phyloP scores from a whole-genome alignment of 2,888 invertebrate species.

The Peribatodes rhomboidaria region DNA sequence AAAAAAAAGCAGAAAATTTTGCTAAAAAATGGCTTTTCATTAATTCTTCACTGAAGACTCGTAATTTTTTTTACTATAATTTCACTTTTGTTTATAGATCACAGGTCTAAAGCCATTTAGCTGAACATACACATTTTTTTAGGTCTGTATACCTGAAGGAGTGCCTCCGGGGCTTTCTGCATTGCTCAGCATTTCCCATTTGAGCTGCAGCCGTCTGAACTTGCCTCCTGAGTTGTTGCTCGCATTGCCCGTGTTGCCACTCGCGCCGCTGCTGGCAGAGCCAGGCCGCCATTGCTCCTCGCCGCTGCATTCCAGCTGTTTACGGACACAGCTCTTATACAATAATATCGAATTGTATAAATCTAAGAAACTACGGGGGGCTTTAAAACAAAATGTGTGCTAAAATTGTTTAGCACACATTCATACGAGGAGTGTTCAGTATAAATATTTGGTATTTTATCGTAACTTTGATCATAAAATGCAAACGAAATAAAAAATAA shows the following conservation, averaged over 20 bases:
- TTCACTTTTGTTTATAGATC: too few relatives aligned
- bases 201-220: slow-evolving; percentile 91
- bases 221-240: slow-evolving; percentile 88
- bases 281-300: slow-evolving; percentile 80
- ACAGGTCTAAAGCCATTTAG: too few relatives aligned
- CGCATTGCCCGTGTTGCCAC: slow-evolving; percentile 82
- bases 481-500: slow-evolving; percentile 17
- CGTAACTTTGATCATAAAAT: neutral
- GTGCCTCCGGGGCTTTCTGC: slow-evolving; percentile 74
- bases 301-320: slow-evolving; percentile 79
- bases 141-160: slow-evolving; percentile 83
- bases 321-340: neutral
- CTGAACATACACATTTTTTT: too few relatives aligned
- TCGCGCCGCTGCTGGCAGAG: slow-evolving; percentile 78
- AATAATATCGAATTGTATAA: neutral
- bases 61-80: too few relatives aligned
- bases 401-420: neutral
- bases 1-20: neutral
- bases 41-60: too few relatives aligned
- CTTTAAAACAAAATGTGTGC: neutral
- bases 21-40: too few relatives aligned
- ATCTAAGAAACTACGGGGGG: neutral
- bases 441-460: neutral
- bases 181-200: slow-evolving; percentile 92
- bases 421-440: neutral